Evolutionary conservation across 1,140 invertebrate genomes (phyloP), one percentile per base, ranked within the genome.

Genomic region (Drosophila oshimai): DNA sequence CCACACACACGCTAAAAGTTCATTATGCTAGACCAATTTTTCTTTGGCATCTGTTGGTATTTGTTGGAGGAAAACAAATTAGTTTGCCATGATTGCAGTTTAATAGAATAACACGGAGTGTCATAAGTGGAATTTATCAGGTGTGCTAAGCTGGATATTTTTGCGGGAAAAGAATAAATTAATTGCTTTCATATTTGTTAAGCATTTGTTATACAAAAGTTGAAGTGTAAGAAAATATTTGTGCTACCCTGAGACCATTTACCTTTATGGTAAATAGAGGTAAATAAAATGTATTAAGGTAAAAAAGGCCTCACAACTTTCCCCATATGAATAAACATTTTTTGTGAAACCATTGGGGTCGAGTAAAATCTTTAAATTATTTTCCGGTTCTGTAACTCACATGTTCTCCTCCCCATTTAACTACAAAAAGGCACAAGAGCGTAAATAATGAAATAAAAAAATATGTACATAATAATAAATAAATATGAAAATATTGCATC

Each of bases 401-500:
- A 65, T 65, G 41, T 57, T 65, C 22, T 22, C 26, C 26, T 61
- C 41, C 60, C 57, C 78, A 64, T 53, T 61, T 62, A 83, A 74
- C 79, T 86, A 79, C 65, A 78, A 86, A 84, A 74, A 55, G 17
- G 53, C 70, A 86, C 45, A 60, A 60, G 29, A 78, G 58, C 79
- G 80, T 84, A 71, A 83, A 78, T 67, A 83, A 83, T 79, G 58
- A 18, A 67, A 71, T n/a, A 44, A 46, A 69, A 71, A 84, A 74
- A 78, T 58, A 31, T 33, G 13, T 22, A 28, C 13, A 55, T 24
- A 69, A 70, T 70, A 70, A 74, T 65, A 86, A 62, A 83, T 84
- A 83, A 78, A 84, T 87, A 86, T 71, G 33, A 64, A 77, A 77
- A 70, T 49, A 81, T 78, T 61, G 69, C 78, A 78, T 55, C 72